phyloP scores from a whole-genome alignment of 2,888 invertebrate genomes.

The Plebejus melissa region DNA sequence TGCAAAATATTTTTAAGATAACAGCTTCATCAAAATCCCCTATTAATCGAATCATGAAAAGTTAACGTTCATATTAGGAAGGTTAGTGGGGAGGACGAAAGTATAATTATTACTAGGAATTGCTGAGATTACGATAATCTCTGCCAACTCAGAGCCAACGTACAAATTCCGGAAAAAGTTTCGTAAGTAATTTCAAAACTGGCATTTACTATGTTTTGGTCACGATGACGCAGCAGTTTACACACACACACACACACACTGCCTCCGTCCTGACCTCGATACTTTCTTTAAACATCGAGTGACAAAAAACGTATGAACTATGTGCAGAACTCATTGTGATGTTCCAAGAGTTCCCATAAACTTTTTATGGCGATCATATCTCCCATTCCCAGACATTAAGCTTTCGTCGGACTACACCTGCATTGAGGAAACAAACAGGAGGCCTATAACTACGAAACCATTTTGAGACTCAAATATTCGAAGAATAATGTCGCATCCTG shows the following conservation, averaged over 20 bases:
- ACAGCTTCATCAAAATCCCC: too few relatives aligned
- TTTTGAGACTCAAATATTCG: too few relatives aligned
- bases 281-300: slow-evolving; percentile 6
- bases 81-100: neutral
- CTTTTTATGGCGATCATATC: neutral
- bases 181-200: slow-evolving; percentile 16
- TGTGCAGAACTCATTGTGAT: neutral
- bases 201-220: slow-evolving; percentile 14
- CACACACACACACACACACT: neutral
- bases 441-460: too few relatives aligned
- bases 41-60: too few relatives aligned
- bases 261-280: neutral
- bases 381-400: neutral
- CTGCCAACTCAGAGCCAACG: neutral
- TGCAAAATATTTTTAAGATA: too few relatives aligned
- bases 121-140: neutral
- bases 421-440: too few relatives aligned
- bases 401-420: too few relatives aligned
- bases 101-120: neutral
- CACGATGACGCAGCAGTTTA: slow-evolving; percentile 1
- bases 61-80: too few relatives aligned
- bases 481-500: too few relatives aligned
- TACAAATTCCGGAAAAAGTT: neutral
- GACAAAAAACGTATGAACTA: slow-evolving; percentile 5
- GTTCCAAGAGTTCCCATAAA: neutral